Percentiles rank a stretch among this genome's conserved stretches.
These are phyloP conservation scores for Calephelis nemesis DNA, from an alignment of 1,140 invertebrate species.

Conservation along the genomic window DNA sequence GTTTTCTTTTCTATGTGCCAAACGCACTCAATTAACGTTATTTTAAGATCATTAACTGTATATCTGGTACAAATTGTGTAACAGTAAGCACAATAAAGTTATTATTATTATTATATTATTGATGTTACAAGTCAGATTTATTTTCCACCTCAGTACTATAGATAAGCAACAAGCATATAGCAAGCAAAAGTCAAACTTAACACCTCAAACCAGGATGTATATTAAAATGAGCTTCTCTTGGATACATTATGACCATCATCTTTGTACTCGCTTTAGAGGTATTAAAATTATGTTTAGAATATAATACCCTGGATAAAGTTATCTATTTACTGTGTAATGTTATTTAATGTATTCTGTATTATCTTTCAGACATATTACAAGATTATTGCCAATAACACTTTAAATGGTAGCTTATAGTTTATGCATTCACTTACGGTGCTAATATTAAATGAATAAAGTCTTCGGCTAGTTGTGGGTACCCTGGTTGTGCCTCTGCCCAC, in stretches of 20 bases:
- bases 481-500: no score
- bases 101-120: no score
- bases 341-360: constrained; percentile 20
- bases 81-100: no score
- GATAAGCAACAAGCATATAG: constrained; percentile 3
- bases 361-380: constrained; percentile 15
- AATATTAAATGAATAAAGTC: background rate
- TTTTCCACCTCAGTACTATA: constrained; percentile 1
- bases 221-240: background rate
- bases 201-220: background rate
- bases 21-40: no score
- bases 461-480: no score
- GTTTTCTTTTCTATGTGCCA: no score
- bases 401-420: background rate
- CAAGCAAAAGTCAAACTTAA: background rate
- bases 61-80: no score
- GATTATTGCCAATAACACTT: constrained; percentile 12
- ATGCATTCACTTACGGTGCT: background rate
- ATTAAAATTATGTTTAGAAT: constrained; percentile 17
- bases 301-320: constrained; percentile 15
- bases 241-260: constrained; percentile 13
- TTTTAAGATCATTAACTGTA: no score
- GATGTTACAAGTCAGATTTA: constrained; percentile 16
- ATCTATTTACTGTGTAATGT: constrained; percentile 9
- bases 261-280: constrained; percentile 7